phyloP scores from a whole-genome alignment of 2,888 invertebrate species.

The Harmothoe impar region DNA sequence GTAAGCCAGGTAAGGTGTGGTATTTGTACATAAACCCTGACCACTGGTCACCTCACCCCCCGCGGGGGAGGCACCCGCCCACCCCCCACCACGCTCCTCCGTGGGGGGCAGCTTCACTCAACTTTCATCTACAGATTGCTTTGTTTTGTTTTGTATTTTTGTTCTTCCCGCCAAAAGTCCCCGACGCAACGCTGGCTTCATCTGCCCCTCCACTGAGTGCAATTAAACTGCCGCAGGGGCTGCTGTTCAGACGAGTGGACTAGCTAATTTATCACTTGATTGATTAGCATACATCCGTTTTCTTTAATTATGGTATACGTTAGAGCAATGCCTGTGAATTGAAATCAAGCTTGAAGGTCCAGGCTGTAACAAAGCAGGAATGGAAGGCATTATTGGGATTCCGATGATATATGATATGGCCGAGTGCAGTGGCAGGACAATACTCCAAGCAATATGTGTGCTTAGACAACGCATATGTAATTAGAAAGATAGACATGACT shows the following conservation, averaged over 20 bases:
- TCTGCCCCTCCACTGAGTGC: not conserved
- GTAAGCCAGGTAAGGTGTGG: not conserved
- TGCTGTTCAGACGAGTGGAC: not conserved
- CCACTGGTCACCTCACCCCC: not conserved
- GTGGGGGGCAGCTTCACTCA: not conserved
- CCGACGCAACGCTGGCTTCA: not conserved
- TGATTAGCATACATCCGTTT: not conserved
- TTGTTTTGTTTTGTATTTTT: not conserved
- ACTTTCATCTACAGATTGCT: conserved; percentile 26
- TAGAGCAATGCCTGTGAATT: no score
- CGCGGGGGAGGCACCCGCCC: not conserved
- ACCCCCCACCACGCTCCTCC: not conserved
- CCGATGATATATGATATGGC: no score
- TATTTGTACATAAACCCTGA: not conserved
- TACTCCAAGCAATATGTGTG: no score
- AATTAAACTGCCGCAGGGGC: not conserved
- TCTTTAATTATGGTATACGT: not conserved
- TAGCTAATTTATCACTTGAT: conserved; percentile 26
- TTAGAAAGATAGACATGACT: no score
- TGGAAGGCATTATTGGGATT: not conserved
- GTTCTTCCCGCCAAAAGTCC: not conserved
- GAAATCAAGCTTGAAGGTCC: no score
- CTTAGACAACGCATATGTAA: no score
- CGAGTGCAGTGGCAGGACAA: no score
- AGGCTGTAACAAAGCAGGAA: no score